Conservation (phyloP, 2,113 vertebrate species). For the Halcyon senegalensis region DNA sequence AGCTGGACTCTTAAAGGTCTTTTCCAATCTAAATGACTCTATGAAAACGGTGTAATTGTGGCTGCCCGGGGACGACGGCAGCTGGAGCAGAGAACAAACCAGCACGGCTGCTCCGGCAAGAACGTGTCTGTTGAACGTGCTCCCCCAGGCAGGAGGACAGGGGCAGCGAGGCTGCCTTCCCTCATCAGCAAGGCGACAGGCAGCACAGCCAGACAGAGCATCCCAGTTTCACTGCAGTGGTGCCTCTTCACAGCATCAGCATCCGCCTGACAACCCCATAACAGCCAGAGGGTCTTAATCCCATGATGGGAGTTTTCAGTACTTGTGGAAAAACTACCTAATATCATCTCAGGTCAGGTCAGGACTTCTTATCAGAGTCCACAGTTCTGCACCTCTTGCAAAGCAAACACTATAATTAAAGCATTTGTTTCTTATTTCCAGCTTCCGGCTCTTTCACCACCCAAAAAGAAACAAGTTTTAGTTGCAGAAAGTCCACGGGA, state of each 20-base stretch:
- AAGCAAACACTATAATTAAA: not conserved
- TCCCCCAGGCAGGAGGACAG: not conserved
- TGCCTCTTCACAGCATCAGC: not conserved
- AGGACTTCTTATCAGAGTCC: not conserved
- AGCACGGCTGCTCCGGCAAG: rapidly evolving
- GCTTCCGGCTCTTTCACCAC: not conserved
- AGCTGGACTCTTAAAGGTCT: too few relatives aligned
- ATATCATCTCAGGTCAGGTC: not conserved
- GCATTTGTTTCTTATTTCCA: not conserved
- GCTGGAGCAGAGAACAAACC: not conserved
- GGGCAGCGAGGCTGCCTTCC: not conserved
- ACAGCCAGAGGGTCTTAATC: not conserved
- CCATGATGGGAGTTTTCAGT: rapidly evolving
- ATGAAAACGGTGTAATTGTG: not conserved
- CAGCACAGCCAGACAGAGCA: not conserved
- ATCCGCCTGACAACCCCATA: not conserved
- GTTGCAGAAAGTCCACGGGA: not conserved
- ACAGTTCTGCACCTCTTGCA: not conserved
- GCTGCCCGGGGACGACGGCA: not conserved
- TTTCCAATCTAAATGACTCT: too few relatives aligned
- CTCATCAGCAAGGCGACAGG: not conserved
- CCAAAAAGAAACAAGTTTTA: not conserved
- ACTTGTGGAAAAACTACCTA: not conserved
- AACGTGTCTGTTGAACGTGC: rapidly evolving
- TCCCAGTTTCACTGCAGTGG: rapidly evolving